These are phyloP conservation scores for Leucoma salicis DNA, from an alignment of 2,888 invertebrate genomes.

Conservation along the genomic window DNA sequence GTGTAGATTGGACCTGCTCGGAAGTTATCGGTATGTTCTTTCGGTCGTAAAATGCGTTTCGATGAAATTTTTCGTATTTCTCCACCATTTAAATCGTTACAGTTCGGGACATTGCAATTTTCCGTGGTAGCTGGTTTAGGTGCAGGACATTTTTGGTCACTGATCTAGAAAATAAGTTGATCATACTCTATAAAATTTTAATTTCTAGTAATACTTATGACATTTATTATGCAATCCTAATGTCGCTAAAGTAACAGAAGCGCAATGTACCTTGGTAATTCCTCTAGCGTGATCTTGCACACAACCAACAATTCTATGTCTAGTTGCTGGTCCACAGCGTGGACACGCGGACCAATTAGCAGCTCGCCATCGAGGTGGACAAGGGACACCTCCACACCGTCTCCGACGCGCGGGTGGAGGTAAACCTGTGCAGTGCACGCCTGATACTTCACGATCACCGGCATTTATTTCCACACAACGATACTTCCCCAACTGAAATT, in stretches of 20 bases:
- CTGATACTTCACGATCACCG: slow-evolving; percentile 84
- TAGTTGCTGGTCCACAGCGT: slow-evolving; percentile 88
- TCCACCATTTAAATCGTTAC: slow-evolving; percentile 36
- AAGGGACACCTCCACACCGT: slow-evolving; percentile 89
- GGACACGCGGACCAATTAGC: slow-evolving; percentile 91
- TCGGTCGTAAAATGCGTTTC: slow-evolving; percentile 39
- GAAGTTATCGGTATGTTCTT: slow-evolving; percentile 62
- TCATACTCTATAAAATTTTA: no score
- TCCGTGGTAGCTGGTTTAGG: slow-evolving; percentile 59
- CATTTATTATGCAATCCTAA: no score
- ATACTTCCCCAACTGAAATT: slow-evolving; percentile 84
- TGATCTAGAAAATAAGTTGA: slow-evolving; percentile 52
- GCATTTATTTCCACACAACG: slow-evolving; percentile 86
- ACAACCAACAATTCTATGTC: slow-evolving; percentile 88
- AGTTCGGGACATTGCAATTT: slow-evolving; percentile 60
- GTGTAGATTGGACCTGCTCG: slow-evolving; percentile 68
- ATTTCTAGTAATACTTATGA: no score
- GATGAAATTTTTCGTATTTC: slow-evolving; percentile 47
- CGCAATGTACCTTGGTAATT: slow-evolving; percentile 73
- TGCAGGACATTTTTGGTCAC: slow-evolving; percentile 63
- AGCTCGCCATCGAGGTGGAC: slow-evolving; percentile 91
- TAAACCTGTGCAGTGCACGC: slow-evolving; percentile 80
- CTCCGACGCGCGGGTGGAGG: slow-evolving; percentile 82
- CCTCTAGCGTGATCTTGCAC: slow-evolving; percentile 82
- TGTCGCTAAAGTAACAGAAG: no score